Conservation (phyloP, 1,140 invertebrate species). For the Leptestheria dahalacensis region DNA sequence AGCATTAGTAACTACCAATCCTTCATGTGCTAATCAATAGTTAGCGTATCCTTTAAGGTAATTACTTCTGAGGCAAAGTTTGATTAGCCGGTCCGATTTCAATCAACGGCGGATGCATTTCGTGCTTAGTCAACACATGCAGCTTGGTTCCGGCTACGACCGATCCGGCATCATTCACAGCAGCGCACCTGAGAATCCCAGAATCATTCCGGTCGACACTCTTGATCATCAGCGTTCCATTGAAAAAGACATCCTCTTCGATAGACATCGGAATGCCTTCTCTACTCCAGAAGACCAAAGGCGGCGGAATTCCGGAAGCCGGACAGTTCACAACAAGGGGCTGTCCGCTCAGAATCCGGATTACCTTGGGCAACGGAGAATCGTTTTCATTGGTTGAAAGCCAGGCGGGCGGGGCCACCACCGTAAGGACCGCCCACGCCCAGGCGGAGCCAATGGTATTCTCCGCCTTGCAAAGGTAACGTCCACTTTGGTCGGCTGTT, state of each 20-base stretch:
- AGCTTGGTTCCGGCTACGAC: conserved; percentile 55
- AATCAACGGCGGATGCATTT: conserved; percentile 75
- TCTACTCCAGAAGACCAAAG: conserved; percentile 59
- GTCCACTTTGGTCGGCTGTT: conserved; percentile 34
- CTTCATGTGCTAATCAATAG: not conserved
- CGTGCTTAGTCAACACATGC: conserved; percentile 32
- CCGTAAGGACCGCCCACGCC: conserved; percentile 27
- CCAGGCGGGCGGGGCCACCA: conserved; percentile 16
- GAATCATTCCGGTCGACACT: conserved; percentile 27
- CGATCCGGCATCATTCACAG: conserved; percentile 62
- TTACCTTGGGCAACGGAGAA: conserved; percentile 39
- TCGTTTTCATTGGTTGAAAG: not conserved
- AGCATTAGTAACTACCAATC: not conserved
- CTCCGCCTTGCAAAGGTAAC: conserved; percentile 28
- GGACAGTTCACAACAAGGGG: conserved; percentile 49
- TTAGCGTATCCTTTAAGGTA: not conserved
- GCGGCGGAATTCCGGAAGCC: conserved; percentile 46
- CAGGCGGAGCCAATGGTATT: conserved; percentile 28
- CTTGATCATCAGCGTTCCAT: conserved; percentile 14
- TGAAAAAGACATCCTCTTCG: not conserved
- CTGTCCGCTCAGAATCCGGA: conserved; percentile 44
- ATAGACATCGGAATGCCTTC: conserved; percentile 37
- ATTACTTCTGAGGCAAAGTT: conserved; percentile 47
- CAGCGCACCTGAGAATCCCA: conserved; percentile 51
- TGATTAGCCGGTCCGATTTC: conserved; percentile 81